A percentile compares a stretch with the other conserved stretches of the same genome.
These are phyloP conservation scores for Mayetiola destructor DNA, from an alignment of 2,888 invertebrate genomes.

Conservation along the genomic window DNA sequence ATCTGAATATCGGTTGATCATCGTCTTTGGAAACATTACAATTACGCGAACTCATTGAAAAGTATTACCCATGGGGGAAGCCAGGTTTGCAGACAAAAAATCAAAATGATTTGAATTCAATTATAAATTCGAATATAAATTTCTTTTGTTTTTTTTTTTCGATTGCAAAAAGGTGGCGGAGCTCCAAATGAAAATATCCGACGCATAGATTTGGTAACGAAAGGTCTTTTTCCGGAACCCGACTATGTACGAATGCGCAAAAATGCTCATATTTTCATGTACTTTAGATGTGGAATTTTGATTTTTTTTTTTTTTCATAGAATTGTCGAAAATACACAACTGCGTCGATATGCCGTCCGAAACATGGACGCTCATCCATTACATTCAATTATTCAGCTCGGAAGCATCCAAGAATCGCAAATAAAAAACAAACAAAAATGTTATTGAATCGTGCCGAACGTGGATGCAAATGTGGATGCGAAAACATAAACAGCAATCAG, in stretches of 20 bases:
- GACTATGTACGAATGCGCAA: conserved; percentile 32
- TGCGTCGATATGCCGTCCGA: not conserved
- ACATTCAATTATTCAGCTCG: conserved; percentile 46
- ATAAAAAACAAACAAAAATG: conserved; percentile 41
- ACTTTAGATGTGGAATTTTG: not conserved
- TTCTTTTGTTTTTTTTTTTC: not conserved
- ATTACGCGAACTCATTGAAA: conserved; percentile 50
- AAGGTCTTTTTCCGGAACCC: conserved; percentile 50
- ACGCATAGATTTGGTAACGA: conserved; percentile 50
- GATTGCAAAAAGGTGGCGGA: conserved; percentile 37
- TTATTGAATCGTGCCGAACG: conserved; percentile 39
- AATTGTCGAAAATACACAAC: conserved; percentile 15
- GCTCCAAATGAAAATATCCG: conserved; percentile 53
- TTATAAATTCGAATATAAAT: not conserved
- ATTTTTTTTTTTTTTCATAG: conserved; percentile 3
- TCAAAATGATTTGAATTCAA: conserved; percentile 1
- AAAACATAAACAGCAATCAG: conserved; percentile 13
- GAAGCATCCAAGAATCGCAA: conserved; percentile 38
- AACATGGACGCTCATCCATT: conserved; percentile 46
- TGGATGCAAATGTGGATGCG: not conserved
- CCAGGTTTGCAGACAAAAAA: conserved; percentile 37
- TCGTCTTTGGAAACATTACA: conserved; percentile 18
- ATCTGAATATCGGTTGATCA: too few species aligned
- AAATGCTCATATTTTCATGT: not conserved
- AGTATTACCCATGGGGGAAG: conserved; percentile 66